Evolutionary conservation across 2,113 vertebrate species (phyloP).

Genomic region (Carollia perspicillata): DNA sequence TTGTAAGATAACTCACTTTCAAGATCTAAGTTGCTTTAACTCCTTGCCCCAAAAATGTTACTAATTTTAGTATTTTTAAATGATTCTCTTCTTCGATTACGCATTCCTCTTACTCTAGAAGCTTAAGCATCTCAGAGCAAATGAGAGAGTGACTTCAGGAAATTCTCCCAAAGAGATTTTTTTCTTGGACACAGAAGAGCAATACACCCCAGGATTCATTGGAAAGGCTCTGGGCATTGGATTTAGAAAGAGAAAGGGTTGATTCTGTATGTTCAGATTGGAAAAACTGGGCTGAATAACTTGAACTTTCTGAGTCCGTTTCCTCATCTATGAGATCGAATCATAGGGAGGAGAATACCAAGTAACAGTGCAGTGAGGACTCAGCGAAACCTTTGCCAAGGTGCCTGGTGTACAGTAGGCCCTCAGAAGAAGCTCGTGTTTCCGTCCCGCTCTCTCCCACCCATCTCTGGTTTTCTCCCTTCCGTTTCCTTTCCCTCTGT

Average conservation of each 20-base stretch:
- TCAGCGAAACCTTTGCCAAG: not conserved
- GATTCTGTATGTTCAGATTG: not conserved
- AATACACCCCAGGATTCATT: not conserved
- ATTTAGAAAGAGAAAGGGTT: not conserved
- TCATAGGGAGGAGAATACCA: not conserved
- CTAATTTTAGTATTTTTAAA: not conserved
- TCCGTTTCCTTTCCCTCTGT: not conserved
- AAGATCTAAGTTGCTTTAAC: not conserved
- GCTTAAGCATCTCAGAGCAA: not conserved
- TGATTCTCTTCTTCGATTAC: not conserved
- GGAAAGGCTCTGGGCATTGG: not conserved
- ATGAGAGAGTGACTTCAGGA: not conserved
- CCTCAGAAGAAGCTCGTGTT: not conserved
- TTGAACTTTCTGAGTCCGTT: not conserved
- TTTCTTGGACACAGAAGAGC: not conserved
- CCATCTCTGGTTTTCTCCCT: not conserved
- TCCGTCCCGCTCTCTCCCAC: not conserved
- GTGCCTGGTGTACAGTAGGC: accelerated
- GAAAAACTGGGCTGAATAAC: not conserved
- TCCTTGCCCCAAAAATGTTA: not conserved
- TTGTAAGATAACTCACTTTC: not conserved
- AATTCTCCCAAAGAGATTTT: not conserved
- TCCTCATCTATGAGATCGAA: not conserved
- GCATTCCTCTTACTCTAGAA: not conserved
- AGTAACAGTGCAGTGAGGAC: not conserved